Evolutionary conservation across 2,113 vertebrate genomes (phyloP), one percentile per base, ranked within the genome.

Genomic region (Phycodurus eques): DNA sequence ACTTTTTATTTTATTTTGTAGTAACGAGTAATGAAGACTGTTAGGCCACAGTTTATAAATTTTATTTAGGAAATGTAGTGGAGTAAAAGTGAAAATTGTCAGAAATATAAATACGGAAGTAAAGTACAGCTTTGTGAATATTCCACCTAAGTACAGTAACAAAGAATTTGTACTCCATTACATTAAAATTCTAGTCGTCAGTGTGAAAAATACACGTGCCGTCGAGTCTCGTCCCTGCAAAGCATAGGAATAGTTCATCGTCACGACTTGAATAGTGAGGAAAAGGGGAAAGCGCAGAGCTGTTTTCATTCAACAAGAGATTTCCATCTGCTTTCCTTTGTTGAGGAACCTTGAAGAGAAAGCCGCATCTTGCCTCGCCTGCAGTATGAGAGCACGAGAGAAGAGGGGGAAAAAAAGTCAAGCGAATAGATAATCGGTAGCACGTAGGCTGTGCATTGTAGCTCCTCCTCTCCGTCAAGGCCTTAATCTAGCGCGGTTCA

Each of bases 311-410:
- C 17, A 27, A 80, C 68, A 68, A 84, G 76, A 86, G 84, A 76
- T 77, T 84, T 89, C 83, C 73, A 83, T 85, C 83, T 81, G 78
- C 80, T 74, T 54, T 74, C 75, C 56, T 75, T 35, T 87, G 78
- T 82, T 70, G 73, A 78, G 73, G 76, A 82, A 84, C 85, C 76
- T 88, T 88, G 85, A 90, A 87, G 80, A 80, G 70, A 82, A 70
- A 74, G 79, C 77, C 73, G 73, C 65, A 78, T 85, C 77, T 62
- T 70, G 71, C 81, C 74, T 82, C 7, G 76, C 80, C 73, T 81
- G 72, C 68, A 85, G 84, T 87, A 8, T 20, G 72, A 63, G 71
- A 79, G 79, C 62, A 68, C 46, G 77, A 67, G 80, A 80, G 76
- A 81, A 53, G 78, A 72, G 77, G 39, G 81, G 67, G 71, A 46